phyloP scores from a whole-genome alignment of 2,797 vertebrate genomes.

The Chelidonichthys spinosus region DNA sequence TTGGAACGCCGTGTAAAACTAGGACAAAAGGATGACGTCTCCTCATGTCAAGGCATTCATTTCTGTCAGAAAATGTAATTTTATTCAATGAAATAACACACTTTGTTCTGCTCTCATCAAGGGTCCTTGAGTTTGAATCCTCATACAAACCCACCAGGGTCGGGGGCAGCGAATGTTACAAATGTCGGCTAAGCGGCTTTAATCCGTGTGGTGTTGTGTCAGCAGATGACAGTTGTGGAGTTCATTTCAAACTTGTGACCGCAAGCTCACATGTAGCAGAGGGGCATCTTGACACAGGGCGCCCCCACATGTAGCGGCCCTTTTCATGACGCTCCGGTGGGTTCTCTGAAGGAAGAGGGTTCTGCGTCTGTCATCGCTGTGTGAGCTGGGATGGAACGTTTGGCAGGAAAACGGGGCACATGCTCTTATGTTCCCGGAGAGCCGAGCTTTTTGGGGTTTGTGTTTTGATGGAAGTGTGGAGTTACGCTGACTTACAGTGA shows the following conservation, averaged over 20 bases:
- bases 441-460: slow-evolving; percentile 15
- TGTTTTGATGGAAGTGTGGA: slow-evolving; percentile 25
- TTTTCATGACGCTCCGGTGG: slow-evolving; percentile 13
- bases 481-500: slow-evolving; percentile 6
- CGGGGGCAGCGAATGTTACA: background rate
- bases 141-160: background rate
- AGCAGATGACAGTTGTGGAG: background rate
- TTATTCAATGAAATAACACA: background rate
- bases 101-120: background rate
- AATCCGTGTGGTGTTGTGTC: background rate
- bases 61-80: background rate
- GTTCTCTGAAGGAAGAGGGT: slow-evolving; percentile 1
- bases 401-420: slow-evolving; percentile 22
- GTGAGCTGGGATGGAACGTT: slow-evolving; percentile 23
- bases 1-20: slow-evolving; percentile 15
- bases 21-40: slow-evolving; percentile 34
- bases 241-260: slow-evolving; percentile 12
- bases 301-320: background rate
- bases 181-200: background rate
- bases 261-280: background rate
- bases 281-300: slow-evolving; percentile 2
- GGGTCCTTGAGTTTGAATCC: background rate
- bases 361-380: slow-evolving; percentile 19
- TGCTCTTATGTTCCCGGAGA: slow-evolving; percentile 34
- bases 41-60: background rate